Conservation (phyloP, 2,888 invertebrate species). For the Lissocephala sabroskyi region DNA sequence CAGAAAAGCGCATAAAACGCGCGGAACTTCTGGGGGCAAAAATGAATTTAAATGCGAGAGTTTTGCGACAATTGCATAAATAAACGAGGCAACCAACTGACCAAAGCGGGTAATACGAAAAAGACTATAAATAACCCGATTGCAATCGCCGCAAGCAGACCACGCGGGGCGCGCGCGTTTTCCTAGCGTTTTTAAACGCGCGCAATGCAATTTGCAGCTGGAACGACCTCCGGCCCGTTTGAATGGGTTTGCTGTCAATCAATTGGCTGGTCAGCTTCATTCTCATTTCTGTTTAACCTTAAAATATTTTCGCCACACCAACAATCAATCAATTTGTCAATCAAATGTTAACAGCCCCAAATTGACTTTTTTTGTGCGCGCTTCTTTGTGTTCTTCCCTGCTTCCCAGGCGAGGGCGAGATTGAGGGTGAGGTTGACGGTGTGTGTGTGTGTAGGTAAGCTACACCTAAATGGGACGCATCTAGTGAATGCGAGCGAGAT, state of each 20-base stretch:
- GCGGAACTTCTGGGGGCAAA: no score
- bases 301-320: constrained; percentile 32
- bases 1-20: constrained; percentile 12
- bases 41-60: no score
- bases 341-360: constrained; percentile 35
- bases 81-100: background rate
- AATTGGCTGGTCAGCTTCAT: constrained; percentile 22
- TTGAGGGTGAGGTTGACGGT: no score
- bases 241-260: constrained; percentile 30
- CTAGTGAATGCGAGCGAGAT: no score
- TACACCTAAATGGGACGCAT: background rate
- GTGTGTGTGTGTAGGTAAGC: background rate
- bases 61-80: no score
- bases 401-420: no score
- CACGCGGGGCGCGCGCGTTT: no score
- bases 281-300: constrained; percentile 29
- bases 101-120: background rate
- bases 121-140: background rate
- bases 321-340: constrained; percentile 48
- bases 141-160: constrained; percentile 6
- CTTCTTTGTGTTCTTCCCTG: no score
- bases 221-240: no score
- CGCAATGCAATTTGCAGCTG: background rate
- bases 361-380: background rate
- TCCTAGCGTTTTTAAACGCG: constrained; percentile 22